Evolutionary conservation across 2,113 vertebrate species (phyloP), one percentile per base, ranked within the genome.

Genomic region (Indri indri): DNA sequence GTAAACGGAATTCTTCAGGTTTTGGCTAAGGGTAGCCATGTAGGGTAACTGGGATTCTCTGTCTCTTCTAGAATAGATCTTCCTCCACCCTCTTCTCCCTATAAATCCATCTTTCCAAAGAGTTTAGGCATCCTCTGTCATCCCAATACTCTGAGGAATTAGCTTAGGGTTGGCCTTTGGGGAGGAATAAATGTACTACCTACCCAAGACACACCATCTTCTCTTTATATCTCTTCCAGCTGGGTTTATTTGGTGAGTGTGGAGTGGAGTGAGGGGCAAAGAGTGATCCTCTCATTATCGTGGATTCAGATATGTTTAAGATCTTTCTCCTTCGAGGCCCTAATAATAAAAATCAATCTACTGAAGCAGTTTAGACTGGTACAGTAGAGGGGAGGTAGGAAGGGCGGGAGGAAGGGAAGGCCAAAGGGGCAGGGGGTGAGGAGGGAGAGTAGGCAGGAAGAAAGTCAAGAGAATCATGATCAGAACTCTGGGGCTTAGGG

Each of bases 371-470:
- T 52, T 12, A 77, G 61, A 68, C 11, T 22, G 12, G 50, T 76
- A 42, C 0, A 34, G 22, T 16, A 6, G 34, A n/a, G 37, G 61
- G 11, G 20, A 13, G 5, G 8, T 8, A n/a, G 3, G 2, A 25
- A 47, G 27, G 4, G 2, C 30, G 45, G 5, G 40, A 11, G 27
- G 30, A 0, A 71, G 30, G 27, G 61, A 50, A 61, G 52, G n/a
- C 13, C 1, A 13, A 3, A 25, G 22, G 8, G 10, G 47, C 20
- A 52, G 34, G 25, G 25, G 61, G 22, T 23, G 10, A 12, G 3
- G 34, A 45, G 8, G 42, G 34, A 37, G 30, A 18, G 42, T 27
- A 45, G 76, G 77, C 37, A 68, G 32, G 42, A 6, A n/a, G 89
- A 37, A 54, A 74, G 42, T 45, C 27, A 25, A 30, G 81, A 54